Evolutionary conservation across 2,113 vertebrate genomes (phyloP).

Genomic region (Pterocles burchelli): DNA sequence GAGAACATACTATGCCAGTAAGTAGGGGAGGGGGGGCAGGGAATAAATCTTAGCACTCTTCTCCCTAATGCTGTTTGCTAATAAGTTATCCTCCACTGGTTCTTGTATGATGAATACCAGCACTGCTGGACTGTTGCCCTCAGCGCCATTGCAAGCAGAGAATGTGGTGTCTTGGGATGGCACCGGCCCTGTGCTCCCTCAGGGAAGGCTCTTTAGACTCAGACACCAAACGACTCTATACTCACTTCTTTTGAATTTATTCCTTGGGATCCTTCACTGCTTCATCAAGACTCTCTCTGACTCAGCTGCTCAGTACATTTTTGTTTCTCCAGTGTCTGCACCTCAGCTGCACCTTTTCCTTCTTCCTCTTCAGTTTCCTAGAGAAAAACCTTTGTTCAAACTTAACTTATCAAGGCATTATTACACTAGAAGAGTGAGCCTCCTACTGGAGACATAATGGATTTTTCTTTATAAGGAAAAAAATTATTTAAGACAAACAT

Average conservation of each 20-base stretch:
- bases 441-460: neutral
- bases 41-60: neutral
- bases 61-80: neutral
- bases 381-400: neutral
- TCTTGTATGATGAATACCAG: neutral
- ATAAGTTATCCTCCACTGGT: neutral
- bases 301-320: neutral
- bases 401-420: neutral
- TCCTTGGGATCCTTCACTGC: neutral
- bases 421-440: neutral
- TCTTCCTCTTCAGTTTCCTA: neutral
- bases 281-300: neutral
- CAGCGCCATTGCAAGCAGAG: fast-evolving
- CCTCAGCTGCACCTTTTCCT: neutral
- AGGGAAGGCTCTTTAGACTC: neutral
- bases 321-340: neutral
- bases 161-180: too few relatives aligned
- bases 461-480: neutral
- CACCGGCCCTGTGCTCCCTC: neutral
- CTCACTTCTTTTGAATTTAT: neutral
- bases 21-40: too few relatives aligned
- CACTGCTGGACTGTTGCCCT: neutral
- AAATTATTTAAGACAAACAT: neutral
- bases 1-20: neutral
- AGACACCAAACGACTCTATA: too few relatives aligned